Base-by-base conservation (phyloP, 2,888 invertebrate genomes). In the Fragum whitleyi region DNA sequence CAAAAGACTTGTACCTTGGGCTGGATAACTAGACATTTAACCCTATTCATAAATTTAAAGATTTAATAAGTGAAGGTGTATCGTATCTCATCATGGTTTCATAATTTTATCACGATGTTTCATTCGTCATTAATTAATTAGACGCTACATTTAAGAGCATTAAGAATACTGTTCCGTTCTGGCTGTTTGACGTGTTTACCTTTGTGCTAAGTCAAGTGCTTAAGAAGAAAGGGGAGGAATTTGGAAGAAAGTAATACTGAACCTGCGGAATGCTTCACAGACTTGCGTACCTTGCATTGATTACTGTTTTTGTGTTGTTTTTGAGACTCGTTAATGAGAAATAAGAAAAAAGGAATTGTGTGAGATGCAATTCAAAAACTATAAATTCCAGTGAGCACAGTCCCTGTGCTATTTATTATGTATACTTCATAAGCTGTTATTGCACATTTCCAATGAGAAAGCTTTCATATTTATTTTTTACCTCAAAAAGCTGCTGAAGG, bases 401-500 rank as follows among this genome's bases (percentile, higher is more conserved):
- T 19, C 53, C 7, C 57, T 57, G 57, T 57, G 57, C 57, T 57
- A 57, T 23, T 23, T 57, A 23, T 23, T 57, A 47, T 57, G 23
- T 57, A 57, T 57, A 9, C 23, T 19, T 23, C 23, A 23, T 26
- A 23, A 23, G 57, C 57, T 57, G 23, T 26, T n/a, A 26, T 6
- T 26, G 26, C 57, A 57, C 57, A 57, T 26, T 26, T 26, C 26
- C 26, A 21, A 57, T 26, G 19, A n/a, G 51, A 21, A 32, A 32
- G 32, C 19, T n/a, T 32, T 16, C 32, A 32, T 61, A 61, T 61
- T 61, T 61, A 32, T 61, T 32, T 29, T 32, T 65, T 77, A 77
- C 77, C 71, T 71, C 65, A 36, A 42, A 59, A 19, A 19, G 71
- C 77, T 71, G 77, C 71, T 65, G 76, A 76, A 70, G 5, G 69